Evolutionary conservation across 2,888 invertebrate genomes (phyloP).

Genomic region (Elgonia sp.): DNA sequence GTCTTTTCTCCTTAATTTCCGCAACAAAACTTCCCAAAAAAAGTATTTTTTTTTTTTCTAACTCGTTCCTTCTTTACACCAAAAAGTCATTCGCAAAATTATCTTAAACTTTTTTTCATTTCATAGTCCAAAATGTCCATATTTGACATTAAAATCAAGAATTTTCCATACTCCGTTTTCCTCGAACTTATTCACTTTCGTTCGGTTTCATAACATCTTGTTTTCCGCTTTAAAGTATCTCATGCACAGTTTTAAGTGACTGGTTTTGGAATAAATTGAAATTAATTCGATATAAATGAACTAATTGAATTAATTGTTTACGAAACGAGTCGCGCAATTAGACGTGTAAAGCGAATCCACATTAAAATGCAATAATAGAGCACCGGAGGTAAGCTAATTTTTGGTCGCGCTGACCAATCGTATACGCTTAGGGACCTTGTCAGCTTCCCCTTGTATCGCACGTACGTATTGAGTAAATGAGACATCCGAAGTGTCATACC

Average conservation of each 20-base stretch:
- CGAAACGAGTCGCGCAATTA: slow-evolving; percentile 43
- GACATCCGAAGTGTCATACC: slow-evolving; percentile 75
- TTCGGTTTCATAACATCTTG: too few relatives aligned
- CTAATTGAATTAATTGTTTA: not conserved
- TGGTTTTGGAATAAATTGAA: slow-evolving; percentile 6
- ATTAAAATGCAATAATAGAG: slow-evolving; percentile 70
- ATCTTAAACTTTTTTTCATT: too few relatives aligned
- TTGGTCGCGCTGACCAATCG: slow-evolving; percentile 75
- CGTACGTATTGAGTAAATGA: slow-evolving; percentile 73
- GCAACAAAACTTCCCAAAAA: too few relatives aligned
- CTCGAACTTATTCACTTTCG: too few relatives aligned
- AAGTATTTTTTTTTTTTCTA: too few relatives aligned
- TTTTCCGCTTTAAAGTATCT: too few relatives aligned
- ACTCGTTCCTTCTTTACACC: too few relatives aligned
- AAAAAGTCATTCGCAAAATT: too few relatives aligned
- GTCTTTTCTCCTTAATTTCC: too few relatives aligned
- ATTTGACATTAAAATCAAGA: too few relatives aligned
- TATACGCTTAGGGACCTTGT: slow-evolving; percentile 74
- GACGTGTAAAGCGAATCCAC: slow-evolving; percentile 42
- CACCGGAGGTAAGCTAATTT: slow-evolving; percentile 75
- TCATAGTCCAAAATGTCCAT: too few relatives aligned
- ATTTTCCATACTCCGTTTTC: too few relatives aligned
- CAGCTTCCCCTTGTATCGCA: slow-evolving; percentile 75
- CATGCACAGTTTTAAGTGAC: not conserved
- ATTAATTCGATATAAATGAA: not conserved